A percentile compares a stretch with the other conserved stretches of the same genome.
phyloP scores from a whole-genome alignment of 1,140 invertebrate genomes.

The Hylaeus anthracinus region DNA sequence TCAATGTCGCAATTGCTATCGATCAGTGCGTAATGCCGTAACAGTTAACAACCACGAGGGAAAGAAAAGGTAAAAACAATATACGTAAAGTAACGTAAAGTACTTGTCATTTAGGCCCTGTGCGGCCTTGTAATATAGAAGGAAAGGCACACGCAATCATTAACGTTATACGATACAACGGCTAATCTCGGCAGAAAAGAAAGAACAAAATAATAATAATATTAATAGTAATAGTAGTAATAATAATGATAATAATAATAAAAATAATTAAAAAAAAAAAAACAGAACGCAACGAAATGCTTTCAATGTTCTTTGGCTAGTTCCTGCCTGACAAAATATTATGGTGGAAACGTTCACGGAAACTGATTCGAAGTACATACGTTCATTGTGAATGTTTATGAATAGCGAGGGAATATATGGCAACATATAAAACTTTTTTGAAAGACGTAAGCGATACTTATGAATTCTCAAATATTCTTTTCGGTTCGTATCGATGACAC shows the following conservation, averaged over 20 bases:
- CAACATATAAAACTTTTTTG: not conserved
- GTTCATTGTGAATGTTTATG: not conserved
- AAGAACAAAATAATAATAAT: not conserved
- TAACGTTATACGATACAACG: not conserved
- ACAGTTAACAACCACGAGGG: not conserved
- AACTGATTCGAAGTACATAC: constrained; percentile 1
- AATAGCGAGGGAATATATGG: not conserved
- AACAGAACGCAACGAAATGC: constrained; percentile 16
- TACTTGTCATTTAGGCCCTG: not conserved
- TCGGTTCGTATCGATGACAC: not conserved
- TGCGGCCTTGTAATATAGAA: not conserved
- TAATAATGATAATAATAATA: not conserved
- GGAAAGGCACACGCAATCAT: not conserved
- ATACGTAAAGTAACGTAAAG: not conserved
- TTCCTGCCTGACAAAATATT: not conserved
- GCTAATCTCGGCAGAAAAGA: not conserved
- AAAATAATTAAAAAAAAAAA: not conserved
- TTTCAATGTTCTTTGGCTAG: constrained; percentile 25
- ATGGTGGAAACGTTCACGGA: not conserved
- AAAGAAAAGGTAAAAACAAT: not conserved
- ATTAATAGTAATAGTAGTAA: not conserved
- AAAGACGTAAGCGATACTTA: not conserved
- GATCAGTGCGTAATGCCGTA: not conserved
- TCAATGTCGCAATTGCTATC: constrained; percentile 7
- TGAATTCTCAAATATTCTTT: not conserved